Evolutionary conservation across 1,140 invertebrate genomes (phyloP), one percentile per base, ranked within the genome.

Genomic region (Lasioglossum baleicum): DNA sequence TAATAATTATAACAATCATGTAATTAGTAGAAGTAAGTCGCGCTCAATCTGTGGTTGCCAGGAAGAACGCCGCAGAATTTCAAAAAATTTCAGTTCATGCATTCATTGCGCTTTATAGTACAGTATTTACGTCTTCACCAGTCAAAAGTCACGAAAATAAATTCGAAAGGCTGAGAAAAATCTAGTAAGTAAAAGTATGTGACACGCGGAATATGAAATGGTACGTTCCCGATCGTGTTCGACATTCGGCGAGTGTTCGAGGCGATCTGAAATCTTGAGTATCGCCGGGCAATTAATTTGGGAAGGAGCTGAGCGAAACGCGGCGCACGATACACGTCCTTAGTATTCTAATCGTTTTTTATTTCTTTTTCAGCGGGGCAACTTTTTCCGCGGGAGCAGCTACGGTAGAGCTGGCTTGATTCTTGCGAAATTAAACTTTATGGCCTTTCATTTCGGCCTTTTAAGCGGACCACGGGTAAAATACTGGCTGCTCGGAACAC

Each of bases 381-480:
- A 13, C 20, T 64, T 78, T 56, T 72, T 65, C n/a, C 17, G 8
- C n/a, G 17, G 17, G 35, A 44, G 42, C 61, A 56, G 63, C 63
- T 40, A 42, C 22, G 44, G 31, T 22, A 61, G 48, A 15, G 48
- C 48, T 26, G 40, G 60, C 68, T 26, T 48, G 76, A 42, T 65
- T 56, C 75, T 48, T 65, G 69, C 44, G 69, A 79, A 79, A 79
- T 79, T 72, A 73, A 79, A 79, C 69, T 73, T 79, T 42, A 79
- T 70, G 22, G 35, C 17, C 60, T 31, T 79, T 65, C 69, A 53
- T 73, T 72, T 79, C 35, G 61, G 20, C 35, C 22, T 56, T 79
- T 79, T 79, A 78, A 78, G 35, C 67, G 58, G n/a, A 15, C 8
- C 4, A 61, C 35, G 15, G 35, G 17, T 15, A 35, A 44, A 67